Conservation (phyloP, 2,113 vertebrate genomes). For the Ibidorhyncha struthersii region DNA sequence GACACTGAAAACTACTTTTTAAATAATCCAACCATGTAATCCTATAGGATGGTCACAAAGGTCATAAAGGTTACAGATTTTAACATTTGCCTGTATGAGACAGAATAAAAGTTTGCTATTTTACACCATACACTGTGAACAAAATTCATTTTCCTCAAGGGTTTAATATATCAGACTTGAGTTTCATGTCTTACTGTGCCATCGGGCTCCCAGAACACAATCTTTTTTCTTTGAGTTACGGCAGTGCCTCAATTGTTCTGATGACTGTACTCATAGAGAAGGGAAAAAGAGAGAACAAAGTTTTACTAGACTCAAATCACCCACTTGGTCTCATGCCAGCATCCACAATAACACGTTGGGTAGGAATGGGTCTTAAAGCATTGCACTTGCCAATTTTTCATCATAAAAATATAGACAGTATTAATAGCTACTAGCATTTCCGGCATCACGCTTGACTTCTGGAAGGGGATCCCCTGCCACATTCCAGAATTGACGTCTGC, state of each 20-base stretch:
- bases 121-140: neutral
- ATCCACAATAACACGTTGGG: neutral
- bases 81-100: neutral
- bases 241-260: neutral
- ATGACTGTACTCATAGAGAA: neutral
- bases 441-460: slow-evolving; percentile 52
- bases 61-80: neutral
- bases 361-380: neutral
- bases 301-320: neutral
- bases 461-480: slow-evolving; percentile 68
- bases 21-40: neutral
- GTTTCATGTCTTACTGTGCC: neutral
- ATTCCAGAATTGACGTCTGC: slow-evolving; percentile 49
- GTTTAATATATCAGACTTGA: neutral
- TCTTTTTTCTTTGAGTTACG: neutral
- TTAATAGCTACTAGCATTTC: slow-evolving; percentile 70
- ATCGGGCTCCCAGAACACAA: neutral
- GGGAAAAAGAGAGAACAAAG: neutral
- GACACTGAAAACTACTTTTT: neutral
- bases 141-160: neutral
- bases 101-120: neutral
- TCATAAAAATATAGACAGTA: slow-evolving; percentile 53
- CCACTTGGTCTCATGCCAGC: neutral
- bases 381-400: slow-evolving; percentile 25
- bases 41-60: neutral